Percentiles rank a stretch among this genome's conserved stretches.
These are phyloP conservation scores for Aulostomus chinensis DNA, from an alignment of 2,797 vertebrate genomes.

Conservation along the genomic window DNA sequence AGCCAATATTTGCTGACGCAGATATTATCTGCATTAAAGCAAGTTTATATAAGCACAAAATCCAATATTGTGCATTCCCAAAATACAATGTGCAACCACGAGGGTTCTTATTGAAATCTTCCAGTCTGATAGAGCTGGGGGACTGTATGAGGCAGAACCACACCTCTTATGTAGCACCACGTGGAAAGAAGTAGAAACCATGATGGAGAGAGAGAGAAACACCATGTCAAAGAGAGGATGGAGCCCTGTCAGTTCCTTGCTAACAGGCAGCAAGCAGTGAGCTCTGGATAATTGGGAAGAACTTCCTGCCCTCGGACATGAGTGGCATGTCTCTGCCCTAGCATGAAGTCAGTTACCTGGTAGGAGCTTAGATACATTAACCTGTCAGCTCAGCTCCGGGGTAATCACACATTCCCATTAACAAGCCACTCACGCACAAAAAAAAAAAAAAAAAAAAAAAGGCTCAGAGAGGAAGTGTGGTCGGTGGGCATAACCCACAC, in stretches of 20 bases:
- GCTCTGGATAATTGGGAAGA: slow-evolving; percentile 56
- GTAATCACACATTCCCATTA: slow-evolving; percentile 47
- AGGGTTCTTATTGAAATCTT: background rate
- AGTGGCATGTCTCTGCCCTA: slow-evolving; percentile 40
- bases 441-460: background rate
- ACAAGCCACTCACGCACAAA: slow-evolving; percentile 16
- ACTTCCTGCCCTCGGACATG: slow-evolving; percentile 40
- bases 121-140: too few relatives aligned
- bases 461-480: background rate
- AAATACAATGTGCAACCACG: too few relatives aligned
- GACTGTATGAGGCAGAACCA: too few relatives aligned
- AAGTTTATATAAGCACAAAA: too few relatives aligned
- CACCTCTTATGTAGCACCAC: too few relatives aligned
- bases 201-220: slow-evolving; percentile 6
- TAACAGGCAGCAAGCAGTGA: slow-evolving; percentile 38
- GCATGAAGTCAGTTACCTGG: slow-evolving; percentile 36
- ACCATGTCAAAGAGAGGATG: slow-evolving; percentile 22
- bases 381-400: slow-evolving; percentile 36
- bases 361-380: slow-evolving; percentile 21
- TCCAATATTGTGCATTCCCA: too few relatives aligned
- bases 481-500: background rate
- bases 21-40: too few relatives aligned
- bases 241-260: slow-evolving; percentile 32
- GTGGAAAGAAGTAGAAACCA: background rate
- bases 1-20: too few relatives aligned